Conservation (phyloP, 2,113 vertebrate species). For the Rhinolophus ferrumequinum region DNA sequence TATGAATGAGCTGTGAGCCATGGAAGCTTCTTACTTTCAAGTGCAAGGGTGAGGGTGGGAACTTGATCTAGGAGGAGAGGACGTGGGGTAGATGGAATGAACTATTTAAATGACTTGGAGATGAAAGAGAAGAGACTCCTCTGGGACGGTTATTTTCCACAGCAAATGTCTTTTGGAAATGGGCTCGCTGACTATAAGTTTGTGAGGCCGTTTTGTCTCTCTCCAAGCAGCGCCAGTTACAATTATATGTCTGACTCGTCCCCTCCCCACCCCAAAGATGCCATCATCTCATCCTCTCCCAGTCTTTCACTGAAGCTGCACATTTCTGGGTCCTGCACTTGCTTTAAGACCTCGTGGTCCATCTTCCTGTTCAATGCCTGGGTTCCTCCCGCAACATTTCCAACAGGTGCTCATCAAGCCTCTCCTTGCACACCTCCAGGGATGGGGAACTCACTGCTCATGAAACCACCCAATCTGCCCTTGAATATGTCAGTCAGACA, state of each 20-base stretch:
- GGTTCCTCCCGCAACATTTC: background rate
- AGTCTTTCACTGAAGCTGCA: background rate
- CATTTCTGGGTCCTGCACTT: background rate
- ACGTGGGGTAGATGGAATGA: too few relatives aligned
- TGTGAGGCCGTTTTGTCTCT: background rate
- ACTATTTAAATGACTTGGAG: background rate
- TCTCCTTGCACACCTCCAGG: background rate
- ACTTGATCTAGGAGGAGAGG: too few relatives aligned
- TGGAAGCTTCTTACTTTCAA: background rate
- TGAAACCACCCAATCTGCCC: rapidly evolving
- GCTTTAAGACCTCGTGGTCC: background rate
- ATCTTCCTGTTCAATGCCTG: background rate
- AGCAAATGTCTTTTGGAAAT: background rate
- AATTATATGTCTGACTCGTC: rapidly evolving
- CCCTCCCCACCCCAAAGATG: rapidly evolving
- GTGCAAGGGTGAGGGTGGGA: background rate
- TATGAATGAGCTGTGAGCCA: background rate
- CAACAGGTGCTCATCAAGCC: background rate
- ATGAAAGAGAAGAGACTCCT: background rate
- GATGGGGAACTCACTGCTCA: background rate
- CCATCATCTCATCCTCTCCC: too few relatives aligned
- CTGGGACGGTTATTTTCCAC: background rate
- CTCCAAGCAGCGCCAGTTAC: background rate
- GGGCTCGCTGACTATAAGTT: background rate
- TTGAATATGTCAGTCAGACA: background rate